Evolutionary conservation across 1,140 invertebrate genomes (phyloP), one percentile per base, ranked within the genome.

Genomic region (Aphelinus atriplicis): DNA sequence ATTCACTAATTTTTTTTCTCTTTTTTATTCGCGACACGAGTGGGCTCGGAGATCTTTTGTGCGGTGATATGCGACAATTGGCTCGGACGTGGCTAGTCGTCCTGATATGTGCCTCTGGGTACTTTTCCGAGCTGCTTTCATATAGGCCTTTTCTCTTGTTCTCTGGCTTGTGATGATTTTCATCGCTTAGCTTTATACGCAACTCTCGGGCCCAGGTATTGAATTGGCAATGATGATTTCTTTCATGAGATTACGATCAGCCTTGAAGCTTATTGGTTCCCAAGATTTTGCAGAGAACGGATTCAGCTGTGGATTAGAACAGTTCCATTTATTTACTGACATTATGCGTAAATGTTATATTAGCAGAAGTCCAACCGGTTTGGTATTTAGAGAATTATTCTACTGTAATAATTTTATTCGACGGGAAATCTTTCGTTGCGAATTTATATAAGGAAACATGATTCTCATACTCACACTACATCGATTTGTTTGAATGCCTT

Each of bases 131-230:
- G n/a, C 6, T 26, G 26, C 26, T 26, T 9, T 60, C 47, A 45
- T 9, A n/a, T 47, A 68, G 79, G 81, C 77, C 79, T 81, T 76
- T 78, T 73, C 82, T 26, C 26, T 81, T 78, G 48, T 77, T 42
- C 42, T 75, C 62, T 62, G 45, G 77, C 66, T 72, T 48, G 55
- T 60, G 75, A 71, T 69, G 48, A 58, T 69, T 64, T 46, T 63
- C 7, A 7, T 5, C 56, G 51, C 1, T 58, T 56, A 9, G 1
- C 72, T 81, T 91, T 92, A 93, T 81, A 93, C 92, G 86, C 92
- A 93, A 89, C 92, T 93, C 85, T 93, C 92, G 62, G 92, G 92
- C 74, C 92, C 92, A 56, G 92, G 92, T 87, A 93, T 91, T 53
- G 92, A 91, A 81, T 93, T 92, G 63, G 92, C 92, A 77, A 93